Evolutionary conservation across 2,797 vertebrate species (phyloP).

Genomic region (Emydoidea blandingii): DNA sequence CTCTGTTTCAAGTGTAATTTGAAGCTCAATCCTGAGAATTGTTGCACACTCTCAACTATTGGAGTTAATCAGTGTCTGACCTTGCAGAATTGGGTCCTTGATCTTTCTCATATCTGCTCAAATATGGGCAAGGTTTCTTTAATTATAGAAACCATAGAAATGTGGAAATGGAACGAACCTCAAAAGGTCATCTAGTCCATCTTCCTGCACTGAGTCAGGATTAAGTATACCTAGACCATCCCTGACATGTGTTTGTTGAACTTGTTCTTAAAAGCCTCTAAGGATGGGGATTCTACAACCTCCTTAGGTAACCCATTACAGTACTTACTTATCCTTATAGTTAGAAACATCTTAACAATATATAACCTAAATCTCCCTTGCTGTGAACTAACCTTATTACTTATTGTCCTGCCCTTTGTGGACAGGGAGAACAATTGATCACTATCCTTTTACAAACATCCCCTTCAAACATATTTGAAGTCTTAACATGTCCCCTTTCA

Average conservation of each 20-base stretch:
- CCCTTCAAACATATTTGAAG: neutral
- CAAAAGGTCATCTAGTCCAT: neutral
- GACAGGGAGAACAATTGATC: neutral
- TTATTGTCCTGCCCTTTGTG: neutral
- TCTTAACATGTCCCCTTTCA: neutral
- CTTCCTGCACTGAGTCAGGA: neutral
- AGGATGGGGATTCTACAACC: neutral
- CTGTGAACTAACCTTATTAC: neutral
- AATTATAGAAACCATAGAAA: neutral
- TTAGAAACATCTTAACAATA: neutral
- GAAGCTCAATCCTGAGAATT: neutral
- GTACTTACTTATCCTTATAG: neutral
- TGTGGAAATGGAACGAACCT: neutral
- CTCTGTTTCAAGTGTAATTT: slow-evolving; percentile 18
- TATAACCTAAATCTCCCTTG: neutral
- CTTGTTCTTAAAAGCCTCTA: neutral
- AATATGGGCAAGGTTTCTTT: neutral
- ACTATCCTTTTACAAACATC: neutral
- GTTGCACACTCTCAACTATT: slow-evolving; percentile 30
- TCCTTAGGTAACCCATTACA: neutral
- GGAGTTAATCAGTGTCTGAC: neutral
- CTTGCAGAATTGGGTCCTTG: neutral
- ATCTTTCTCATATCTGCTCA: slow-evolving; percentile 9
- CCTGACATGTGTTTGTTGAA: neutral
- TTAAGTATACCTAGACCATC: neutral